These are phyloP conservation scores for Oryctolagus cuniculus DNA, from an alignment of 2,113 vertebrate species.

Conservation along the genomic window mOryCun1.1 NC_091438.1:87680501-87681000, in stretches of 20 bases:
- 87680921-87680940: neutral
- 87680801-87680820: neutral
- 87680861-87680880: neutral
- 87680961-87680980: neutral
- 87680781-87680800: fast-evolving
- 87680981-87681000: neutral
- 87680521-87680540: no score
- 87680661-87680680: neutral
- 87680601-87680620: no score
- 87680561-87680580: no score
- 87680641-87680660: neutral
- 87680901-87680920: neutral
- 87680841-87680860: neutral
- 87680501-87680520: neutral
- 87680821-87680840: neutral
- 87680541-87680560: no score
- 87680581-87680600: no score
- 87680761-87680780: neutral
- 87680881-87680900: neutral
- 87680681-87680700: neutral
- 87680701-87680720: neutral
- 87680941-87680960: neutral
- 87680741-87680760: neutral
- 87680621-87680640: no score
- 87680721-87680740: neutral